Conservation (phyloP, 2,797 vertebrate species). For the Loriculus beryllinus region DNA sequence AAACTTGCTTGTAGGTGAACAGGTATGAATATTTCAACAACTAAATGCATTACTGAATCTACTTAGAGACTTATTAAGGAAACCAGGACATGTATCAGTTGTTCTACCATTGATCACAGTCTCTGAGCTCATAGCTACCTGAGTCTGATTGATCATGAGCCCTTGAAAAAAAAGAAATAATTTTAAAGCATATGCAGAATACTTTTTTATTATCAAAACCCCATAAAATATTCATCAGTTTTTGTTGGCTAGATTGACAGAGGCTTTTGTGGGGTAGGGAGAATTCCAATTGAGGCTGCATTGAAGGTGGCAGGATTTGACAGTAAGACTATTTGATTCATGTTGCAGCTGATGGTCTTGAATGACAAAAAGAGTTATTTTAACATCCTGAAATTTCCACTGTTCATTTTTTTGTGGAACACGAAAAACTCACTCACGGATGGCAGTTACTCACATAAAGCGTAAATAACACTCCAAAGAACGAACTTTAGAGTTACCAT, state of each 20-base stretch:
- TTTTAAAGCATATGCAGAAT: background rate
- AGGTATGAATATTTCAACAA: constrained; percentile 58
- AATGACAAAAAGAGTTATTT: constrained; percentile 7
- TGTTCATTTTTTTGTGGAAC: background rate
- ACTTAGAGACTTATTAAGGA: background rate
- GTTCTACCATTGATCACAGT: background rate
- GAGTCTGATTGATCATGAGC: background rate
- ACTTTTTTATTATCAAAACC: background rate
- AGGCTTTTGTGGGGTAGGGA: background rate
- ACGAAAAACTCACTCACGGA: background rate
- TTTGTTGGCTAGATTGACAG: background rate
- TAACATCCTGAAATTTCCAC: background rate
- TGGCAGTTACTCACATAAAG: background rate
- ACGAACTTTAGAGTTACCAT: background rate
- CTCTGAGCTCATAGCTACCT: background rate
- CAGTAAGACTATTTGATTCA: background rate
- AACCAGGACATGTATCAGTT: background rate
- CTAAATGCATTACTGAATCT: background rate
- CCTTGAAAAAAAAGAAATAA: constrained; percentile 7
- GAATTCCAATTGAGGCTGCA: background rate
- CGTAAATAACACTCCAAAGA: background rate
- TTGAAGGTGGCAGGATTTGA: background rate
- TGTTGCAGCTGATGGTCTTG: background rate
- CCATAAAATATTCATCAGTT: constrained; percentile 23
- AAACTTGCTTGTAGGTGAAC: constrained; percentile 34